phyloP scores from a whole-genome alignment of 2,797 vertebrate species.

The Leptatherina wallacei region DNA sequence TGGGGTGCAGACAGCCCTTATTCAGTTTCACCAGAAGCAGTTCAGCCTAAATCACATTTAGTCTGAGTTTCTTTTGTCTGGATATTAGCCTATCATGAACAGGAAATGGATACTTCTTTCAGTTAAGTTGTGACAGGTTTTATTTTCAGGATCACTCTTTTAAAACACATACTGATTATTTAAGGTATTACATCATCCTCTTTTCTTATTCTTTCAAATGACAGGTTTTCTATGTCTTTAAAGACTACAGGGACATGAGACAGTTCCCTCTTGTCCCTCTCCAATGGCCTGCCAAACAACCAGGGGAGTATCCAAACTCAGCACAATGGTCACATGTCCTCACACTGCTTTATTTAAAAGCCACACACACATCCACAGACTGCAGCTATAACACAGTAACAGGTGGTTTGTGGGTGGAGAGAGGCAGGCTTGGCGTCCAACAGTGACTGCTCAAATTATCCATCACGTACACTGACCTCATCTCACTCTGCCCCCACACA shows the following conservation, averaged over 20 bases:
- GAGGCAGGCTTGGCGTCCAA: slow-evolving; percentile 56
- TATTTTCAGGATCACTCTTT: slow-evolving; percentile 19
- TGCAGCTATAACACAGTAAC: slow-evolving; percentile 61
- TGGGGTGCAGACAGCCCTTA: slow-evolving; percentile 3
- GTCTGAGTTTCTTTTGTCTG: slow-evolving; percentile 7
- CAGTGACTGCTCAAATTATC: slow-evolving; percentile 75
- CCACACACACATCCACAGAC: slow-evolving; percentile 23
- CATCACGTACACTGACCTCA: slow-evolving; percentile 67
- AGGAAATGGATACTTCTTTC: slow-evolving; percentile 11
- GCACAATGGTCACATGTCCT: slow-evolving; percentile 45
- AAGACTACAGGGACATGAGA: slow-evolving; percentile 21
- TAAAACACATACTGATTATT: slow-evolving; percentile 18
- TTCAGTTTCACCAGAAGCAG: slow-evolving; percentile 14
- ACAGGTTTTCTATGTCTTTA: slow-evolving; percentile 7
- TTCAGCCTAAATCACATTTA: slow-evolving; percentile 15
- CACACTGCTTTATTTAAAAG: slow-evolving; percentile 34
- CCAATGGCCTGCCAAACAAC: slow-evolving; percentile 37
- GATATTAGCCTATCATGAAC: slow-evolving; percentile 32
- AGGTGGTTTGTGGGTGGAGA: slow-evolving; percentile 77
- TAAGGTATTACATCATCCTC: neutral
- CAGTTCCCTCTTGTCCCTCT: slow-evolving; percentile 23
- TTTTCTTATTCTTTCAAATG: slow-evolving; percentile 4
- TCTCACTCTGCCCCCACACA: slow-evolving; percentile 49
- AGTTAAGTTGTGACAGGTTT: slow-evolving; percentile 16
- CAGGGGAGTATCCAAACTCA: slow-evolving; percentile 43